Evolutionary conservation across 2,888 invertebrate species (phyloP).

Genomic region (Plagodis pulveraria): DNA sequence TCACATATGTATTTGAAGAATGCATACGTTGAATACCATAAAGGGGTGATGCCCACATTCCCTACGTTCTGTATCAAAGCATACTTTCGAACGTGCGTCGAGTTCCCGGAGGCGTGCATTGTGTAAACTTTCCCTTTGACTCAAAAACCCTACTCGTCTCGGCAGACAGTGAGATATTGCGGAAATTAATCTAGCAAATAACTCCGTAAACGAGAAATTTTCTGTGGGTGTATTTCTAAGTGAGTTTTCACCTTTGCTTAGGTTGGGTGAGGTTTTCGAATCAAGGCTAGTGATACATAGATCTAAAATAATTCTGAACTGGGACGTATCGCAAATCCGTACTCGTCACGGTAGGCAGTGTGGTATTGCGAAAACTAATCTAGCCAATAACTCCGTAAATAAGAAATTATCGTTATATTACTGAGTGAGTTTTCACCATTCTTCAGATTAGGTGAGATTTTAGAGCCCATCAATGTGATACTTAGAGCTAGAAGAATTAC

Average conservation of each 20-base stretch:
- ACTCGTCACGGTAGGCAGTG: neutral
- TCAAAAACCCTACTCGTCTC: neutral
- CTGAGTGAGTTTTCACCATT: neutral
- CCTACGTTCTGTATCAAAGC: slow-evolving; percentile 15
- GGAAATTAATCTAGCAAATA: slow-evolving; percentile 13
- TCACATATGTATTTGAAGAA: too few relatives aligned
- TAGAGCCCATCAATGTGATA: too few relatives aligned
- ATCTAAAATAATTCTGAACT: too few relatives aligned
- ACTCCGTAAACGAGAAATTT: slow-evolving; percentile 2
- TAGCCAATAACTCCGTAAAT: slow-evolving; percentile 5
- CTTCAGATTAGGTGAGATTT: too few relatives aligned
- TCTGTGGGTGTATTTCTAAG: neutral
- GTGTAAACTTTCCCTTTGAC: slow-evolving; percentile 29
- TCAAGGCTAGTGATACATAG: too few relatives aligned
- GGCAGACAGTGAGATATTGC: slow-evolving; percentile 4
- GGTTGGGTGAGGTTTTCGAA: too few relatives aligned
- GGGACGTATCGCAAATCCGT: neutral
- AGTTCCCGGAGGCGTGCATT: slow-evolving; percentile 7
- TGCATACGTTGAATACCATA: too few relatives aligned
- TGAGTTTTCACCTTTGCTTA: too few relatives aligned
- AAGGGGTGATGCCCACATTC: slow-evolving; percentile 1
- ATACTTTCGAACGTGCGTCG: slow-evolving; percentile 6
- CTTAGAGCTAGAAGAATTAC: too few relatives aligned
- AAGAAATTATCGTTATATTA: neutral
- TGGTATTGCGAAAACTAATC: slow-evolving; percentile 11